These are phyloP conservation scores for Agonopterix subpropinquella DNA, from an alignment of 2,888 invertebrate genomes.

Conservation along the genomic window DNA sequence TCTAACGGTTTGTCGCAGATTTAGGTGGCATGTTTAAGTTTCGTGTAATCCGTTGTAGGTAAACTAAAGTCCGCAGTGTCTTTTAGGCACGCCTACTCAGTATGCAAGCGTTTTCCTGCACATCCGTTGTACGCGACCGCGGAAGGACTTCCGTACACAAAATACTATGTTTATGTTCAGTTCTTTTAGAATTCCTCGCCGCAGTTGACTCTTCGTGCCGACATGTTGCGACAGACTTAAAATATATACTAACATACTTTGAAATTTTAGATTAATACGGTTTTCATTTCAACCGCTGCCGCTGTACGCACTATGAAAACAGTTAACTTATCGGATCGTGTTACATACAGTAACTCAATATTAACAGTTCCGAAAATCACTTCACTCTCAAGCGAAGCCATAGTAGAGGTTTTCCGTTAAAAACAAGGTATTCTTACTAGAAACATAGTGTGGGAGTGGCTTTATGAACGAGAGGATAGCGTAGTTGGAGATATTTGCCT, in stretches of 20 bases:
- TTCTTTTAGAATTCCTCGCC: slow-evolving; percentile 68
- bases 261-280: slow-evolving; percentile 21
- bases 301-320: background rate
- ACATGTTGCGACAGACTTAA: slow-evolving; percentile 57
- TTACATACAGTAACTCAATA: background rate
- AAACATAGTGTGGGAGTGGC: slow-evolving; percentile 37
- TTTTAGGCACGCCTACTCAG: slow-evolving; percentile 74
- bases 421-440: slow-evolving; percentile 5
- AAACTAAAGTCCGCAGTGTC: slow-evolving; percentile 71
- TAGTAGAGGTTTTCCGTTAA: background rate
- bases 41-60: slow-evolving; percentile 68
- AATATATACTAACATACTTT: slow-evolving; percentile 55
- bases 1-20: slow-evolving; percentile 57
- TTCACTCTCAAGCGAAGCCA: too few relatives aligned
- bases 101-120: slow-evolving; percentile 73
- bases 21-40: slow-evolving; percentile 69
- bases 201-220: slow-evolving; percentile 66
- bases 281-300: slow-evolving; percentile 1
- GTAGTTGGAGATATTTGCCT: slow-evolving; percentile 70
- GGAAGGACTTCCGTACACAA: slow-evolving; percentile 71
- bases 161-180: slow-evolving; percentile 68
- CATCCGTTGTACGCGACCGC: slow-evolving; percentile 71
- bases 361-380: too few relatives aligned
- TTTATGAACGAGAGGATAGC: slow-evolving; percentile 56
- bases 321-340: background rate